Evolutionary conservation across 2,888 invertebrate genomes (phyloP).

Genomic region (Drosophila anomalipes): DNA sequence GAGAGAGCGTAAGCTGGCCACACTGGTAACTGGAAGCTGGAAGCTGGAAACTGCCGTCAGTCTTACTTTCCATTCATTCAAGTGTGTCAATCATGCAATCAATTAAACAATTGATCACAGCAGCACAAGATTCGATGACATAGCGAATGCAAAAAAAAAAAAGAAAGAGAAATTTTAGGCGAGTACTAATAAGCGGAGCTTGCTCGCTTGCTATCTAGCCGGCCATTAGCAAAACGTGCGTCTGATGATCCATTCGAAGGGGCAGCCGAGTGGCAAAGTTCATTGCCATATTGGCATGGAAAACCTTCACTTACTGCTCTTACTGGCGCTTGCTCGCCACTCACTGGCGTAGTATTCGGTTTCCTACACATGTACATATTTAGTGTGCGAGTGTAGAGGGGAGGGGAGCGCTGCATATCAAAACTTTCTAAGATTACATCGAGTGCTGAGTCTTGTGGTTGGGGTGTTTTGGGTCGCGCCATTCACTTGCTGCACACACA

Average conservation of each 20-base stretch:
- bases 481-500: slow-evolving; percentile 35
- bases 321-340: not conserved
- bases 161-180: slow-evolving; percentile 40
- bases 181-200: slow-evolving; percentile 53
- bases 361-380: slow-evolving; percentile 27
- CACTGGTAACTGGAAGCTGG: slow-evolving; percentile 4
- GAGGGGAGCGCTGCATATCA: slow-evolving; percentile 4
- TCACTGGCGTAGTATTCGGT: slow-evolving; percentile 38
- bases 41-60: not conserved
- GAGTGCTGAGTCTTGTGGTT: not conserved
- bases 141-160: slow-evolving; percentile 27
- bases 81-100: slow-evolving; percentile 19
- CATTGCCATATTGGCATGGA: slow-evolving; percentile 54
- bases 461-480: slow-evolving; percentile 9
- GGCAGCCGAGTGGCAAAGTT: slow-evolving; percentile 51
- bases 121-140: slow-evolving; percentile 32
- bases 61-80: not conserved
- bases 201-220: not conserved
- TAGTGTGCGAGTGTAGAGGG: not conserved
- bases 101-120: slow-evolving; percentile 26
- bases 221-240: slow-evolving; percentile 51
- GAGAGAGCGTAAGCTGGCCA: not conserved
- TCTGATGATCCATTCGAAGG: slow-evolving; percentile 24
- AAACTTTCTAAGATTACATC: slow-evolving; percentile 46
- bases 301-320: slow-evolving; percentile 38